Evolutionary conservation across 2,797 vertebrate species (phyloP), one percentile per base, ranked within the genome.

Genomic region (Oophaga sylvatica): DNA sequence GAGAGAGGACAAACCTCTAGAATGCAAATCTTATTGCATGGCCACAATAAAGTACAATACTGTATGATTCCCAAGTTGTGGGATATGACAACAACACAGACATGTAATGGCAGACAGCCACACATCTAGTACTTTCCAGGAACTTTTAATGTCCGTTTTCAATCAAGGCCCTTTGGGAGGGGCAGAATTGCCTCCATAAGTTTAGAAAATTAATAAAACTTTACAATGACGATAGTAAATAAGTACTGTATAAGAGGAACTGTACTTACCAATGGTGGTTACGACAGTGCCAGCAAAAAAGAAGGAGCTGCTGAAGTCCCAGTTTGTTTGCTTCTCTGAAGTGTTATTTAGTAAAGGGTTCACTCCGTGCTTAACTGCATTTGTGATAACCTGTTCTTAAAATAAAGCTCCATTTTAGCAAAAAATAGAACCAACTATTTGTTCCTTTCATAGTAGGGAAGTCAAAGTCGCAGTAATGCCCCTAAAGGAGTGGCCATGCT

Each of bases 291-390:
- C 91, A 87, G 94, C 93, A 90, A 95, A 94, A 87, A 92, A 92
- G 88, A 95, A 94, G 77, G 93, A 92, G 15, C 93, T 94, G 80
- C 92, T 91, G 81, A 95, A 93, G 90, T 93, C 90, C 93, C 93
- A 94, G 85, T 92, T 94, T 87, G 90, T 92, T 68, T 88, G 88
- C 77, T 87, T 91, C 68, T 78, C 20, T n/a, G 80, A 73, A 8
- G 90, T 88, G 81, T 67, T 63, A 73, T 93, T 93, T 87, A 78
- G 87, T 70, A 89, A 1, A 17, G 93, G 93, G 12, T 93, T 91
- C 6, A 94, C 85, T 83, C 93, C 93, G 2, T 91, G 92, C 80
- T 93, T 92, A 87, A 93, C 87, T 59, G 93, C 93, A 90, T 93
- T 90, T 80, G 81, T 91, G 73, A 89, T 83, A 41, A 89, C 88